Evolutionary conservation across 1,140 invertebrate genomes (phyloP), one percentile per base, ranked within the genome.

Genomic region (Neuroterus valhalla): DNA sequence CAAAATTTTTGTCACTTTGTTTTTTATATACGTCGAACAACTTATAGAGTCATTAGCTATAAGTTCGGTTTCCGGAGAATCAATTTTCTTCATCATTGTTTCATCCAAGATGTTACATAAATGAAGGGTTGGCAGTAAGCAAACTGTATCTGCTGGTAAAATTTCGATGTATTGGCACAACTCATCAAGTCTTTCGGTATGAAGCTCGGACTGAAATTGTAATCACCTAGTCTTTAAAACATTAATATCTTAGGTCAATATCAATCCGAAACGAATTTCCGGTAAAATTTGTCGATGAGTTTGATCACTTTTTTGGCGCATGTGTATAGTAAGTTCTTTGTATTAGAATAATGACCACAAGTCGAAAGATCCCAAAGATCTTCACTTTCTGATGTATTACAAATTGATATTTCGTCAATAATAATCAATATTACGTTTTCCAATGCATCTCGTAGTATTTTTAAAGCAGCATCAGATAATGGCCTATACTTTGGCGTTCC

Each of bases 301-400:
- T 45, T 66, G 12, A 31, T 72, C 71, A 31, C 38, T 46, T 31
- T 67, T 72, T 67, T 72, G 71, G 8, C 71, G 31, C 55, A 72
- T 72, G 46, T 72, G 66, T 5, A 67, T 72, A 3, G 38, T 72
- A 12, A 72, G 43, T 72, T 72, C 71, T 43, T 72, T 19, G 23
- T 72, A 67, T 67, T 2, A 6, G 19, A 46, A 67, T 68, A 66
- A 42, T n/a, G 26, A 2, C 71, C 62, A 46, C n/a, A n/a, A n/a
- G n/a, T n/a, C n/a, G n/a, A 72, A 66, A n/a, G 38, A 45, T 23
- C 71, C 62, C 23, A n/a, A n/a, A n/a, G n/a, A 31, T 31, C 5
- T 31, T 69, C 68, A 19, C 17, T 2, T 2, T 69, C 68, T 3
- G 42, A 69, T 3, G 68, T 69, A 46, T 69, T 17, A 69, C 10